Evolutionary conservation across 2,113 vertebrate genomes (phyloP).

Genomic region (Lucifuga dentata): DNA sequence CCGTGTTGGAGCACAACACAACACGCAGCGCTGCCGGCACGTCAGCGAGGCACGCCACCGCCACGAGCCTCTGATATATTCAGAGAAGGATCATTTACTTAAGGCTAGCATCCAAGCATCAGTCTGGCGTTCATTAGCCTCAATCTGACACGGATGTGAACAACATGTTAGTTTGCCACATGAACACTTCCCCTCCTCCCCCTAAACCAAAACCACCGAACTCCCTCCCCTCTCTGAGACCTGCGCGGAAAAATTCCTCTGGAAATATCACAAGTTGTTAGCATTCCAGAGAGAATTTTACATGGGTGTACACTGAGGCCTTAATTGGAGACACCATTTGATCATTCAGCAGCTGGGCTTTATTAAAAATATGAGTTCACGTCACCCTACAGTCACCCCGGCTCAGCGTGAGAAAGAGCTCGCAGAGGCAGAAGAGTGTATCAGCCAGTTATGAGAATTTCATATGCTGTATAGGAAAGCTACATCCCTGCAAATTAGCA

Average conservation of each 20-base stretch:
- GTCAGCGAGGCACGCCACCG: constrained; percentile 34
- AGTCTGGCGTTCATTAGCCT: constrained; percentile 79
- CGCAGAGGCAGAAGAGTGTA: constrained; percentile 37
- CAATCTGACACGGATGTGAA: constrained; percentile 79
- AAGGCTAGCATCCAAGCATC: constrained; percentile 72
- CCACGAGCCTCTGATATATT: constrained; percentile 65
- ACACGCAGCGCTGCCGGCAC: constrained; percentile 27
- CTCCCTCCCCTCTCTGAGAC: constrained; percentile 52
- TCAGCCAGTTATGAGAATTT: constrained; percentile 44
- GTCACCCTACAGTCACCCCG: constrained; percentile 54
- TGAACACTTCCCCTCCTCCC: constrained; percentile 56
- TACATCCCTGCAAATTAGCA: neutral
- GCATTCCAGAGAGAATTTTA: constrained; percentile 75
- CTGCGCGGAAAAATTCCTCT: constrained; percentile 70
- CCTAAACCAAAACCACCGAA: constrained; percentile 32
- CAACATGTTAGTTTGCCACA: constrained; percentile 76
- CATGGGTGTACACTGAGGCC: constrained; percentile 67
- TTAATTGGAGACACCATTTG: constrained; percentile 79
- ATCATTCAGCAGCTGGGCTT: constrained; percentile 79
- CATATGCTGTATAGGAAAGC: constrained; percentile 12
- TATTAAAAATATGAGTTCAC: constrained; percentile 66
- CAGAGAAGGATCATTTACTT: constrained; percentile 77
- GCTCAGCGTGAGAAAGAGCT: constrained; percentile 48
- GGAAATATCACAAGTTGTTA: constrained; percentile 80
- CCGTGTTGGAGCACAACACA: constrained; percentile 53